These are phyloP conservation scores for Spinus pinus DNA, from an alignment of 2,797 vertebrate genomes.

Conservation along the genomic window DNA sequence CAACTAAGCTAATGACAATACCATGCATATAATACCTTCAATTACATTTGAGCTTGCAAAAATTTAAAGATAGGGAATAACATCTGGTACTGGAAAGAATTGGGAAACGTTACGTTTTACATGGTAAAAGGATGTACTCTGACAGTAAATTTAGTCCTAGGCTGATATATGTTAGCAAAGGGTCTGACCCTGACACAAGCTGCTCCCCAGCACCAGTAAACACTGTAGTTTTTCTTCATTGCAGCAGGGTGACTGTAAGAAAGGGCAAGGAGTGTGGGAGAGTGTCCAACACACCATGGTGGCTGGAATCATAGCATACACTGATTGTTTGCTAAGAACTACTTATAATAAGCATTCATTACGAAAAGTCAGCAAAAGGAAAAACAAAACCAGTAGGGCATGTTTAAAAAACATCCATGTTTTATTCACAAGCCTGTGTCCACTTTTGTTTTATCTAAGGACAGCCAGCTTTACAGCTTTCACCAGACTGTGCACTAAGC, in stretches of 20 bases:
- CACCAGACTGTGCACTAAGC: not conserved
- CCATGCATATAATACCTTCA: not conserved
- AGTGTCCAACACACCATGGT: not conserved
- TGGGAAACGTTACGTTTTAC: not conserved
- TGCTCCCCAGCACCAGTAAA: not conserved
- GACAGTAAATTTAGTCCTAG: not conserved
- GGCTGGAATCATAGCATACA: not conserved
- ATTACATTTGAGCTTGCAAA: not conserved
- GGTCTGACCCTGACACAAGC: not conserved
- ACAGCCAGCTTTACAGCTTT: not conserved
- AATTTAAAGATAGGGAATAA: not conserved
- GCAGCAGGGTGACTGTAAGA: not conserved
- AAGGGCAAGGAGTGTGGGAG: not conserved
- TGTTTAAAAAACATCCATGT: not conserved
- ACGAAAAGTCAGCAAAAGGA: not conserved
- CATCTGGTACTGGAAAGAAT: not conserved
- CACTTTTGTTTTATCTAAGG: not conserved
- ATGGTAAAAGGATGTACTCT: not conserved
- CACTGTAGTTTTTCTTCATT: not conserved
- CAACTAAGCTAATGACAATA: not conserved
- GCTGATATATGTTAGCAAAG: not conserved
- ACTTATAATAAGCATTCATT: not conserved
- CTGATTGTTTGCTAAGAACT: not conserved
- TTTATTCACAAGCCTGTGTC: not conserved
- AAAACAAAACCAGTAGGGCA: not conserved